A percentile compares a stretch with the other conserved stretches of the same genome.
Evolutionary conservation across 2,797 vertebrate genomes (phyloP).

Genomic region (Phrynocephalus guinanensis): DNA sequence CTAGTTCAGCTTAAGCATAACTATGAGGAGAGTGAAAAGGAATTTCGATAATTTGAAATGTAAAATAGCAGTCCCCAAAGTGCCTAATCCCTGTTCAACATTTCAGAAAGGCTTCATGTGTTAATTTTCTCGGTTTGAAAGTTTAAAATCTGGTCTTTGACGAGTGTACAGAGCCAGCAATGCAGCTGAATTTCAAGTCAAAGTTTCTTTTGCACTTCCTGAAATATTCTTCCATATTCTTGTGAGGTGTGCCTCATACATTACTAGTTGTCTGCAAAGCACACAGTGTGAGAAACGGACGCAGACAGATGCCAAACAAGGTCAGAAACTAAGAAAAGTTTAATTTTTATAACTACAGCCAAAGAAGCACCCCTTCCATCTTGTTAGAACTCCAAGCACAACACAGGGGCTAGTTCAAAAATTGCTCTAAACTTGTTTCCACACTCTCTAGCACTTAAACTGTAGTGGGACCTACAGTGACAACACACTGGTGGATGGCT

Average conservation of each 20-base stretch:
- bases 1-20: neutral
- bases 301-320: neutral
- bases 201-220: constrained; percentile 3
- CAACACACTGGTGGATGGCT: neutral
- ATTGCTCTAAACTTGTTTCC: constrained; percentile 4
- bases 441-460: neutral
- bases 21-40: neutral
- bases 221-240: neutral
- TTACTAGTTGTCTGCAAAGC: neutral
- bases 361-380: neutral
- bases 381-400: constrained; percentile 4
- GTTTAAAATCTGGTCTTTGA: neutral
- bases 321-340: neutral
- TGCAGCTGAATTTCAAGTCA: constrained; percentile 10
- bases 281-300: neutral
- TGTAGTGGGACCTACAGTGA: constrained; percentile 17
- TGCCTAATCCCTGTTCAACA: neutral
- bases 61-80: neutral
- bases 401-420: constrained; percentile 13
- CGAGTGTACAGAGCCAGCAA: neutral
- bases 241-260: neutral
- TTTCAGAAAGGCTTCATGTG: neutral
- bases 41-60: neutral
- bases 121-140: neutral
- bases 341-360: neutral